Evolutionary conservation across 2,888 invertebrate genomes (phyloP).

Genomic region (Acanthosoma haemorrhoidale): DNA sequence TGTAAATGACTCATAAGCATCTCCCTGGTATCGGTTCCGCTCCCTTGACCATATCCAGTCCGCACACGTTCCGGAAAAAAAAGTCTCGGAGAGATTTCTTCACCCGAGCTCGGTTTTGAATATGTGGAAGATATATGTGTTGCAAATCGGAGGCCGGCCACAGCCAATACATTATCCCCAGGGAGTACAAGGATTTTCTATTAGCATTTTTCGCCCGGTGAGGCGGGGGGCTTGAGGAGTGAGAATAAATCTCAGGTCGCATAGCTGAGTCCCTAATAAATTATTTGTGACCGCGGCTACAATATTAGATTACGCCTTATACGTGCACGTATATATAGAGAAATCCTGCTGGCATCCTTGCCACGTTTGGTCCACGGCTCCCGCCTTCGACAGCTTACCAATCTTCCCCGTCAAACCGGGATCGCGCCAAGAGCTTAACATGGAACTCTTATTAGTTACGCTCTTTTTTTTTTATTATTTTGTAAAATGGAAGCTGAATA

Average conservation of each 20-base stretch:
- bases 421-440: no score
- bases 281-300: slow-evolving; percentile 5
- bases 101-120: neutral
- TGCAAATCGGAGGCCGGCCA: neutral
- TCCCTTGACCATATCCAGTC: no score
- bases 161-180: neutral
- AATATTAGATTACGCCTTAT: slow-evolving; percentile 6
- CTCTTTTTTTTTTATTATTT: no score
- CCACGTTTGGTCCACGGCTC: no score
- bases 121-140: neutral
- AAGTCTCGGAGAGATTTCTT: no score
- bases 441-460: no score
- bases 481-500: no score
- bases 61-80: neutral
- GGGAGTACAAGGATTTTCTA: neutral
- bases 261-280: neutral
- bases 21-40: no score
- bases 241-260: neutral
- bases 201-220: neutral
- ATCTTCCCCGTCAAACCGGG: no score
- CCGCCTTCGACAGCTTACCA: neutral
- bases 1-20: no score
- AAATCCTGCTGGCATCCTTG: no score
- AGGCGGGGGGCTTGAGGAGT: neutral
- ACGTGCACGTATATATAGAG: no score